Evolutionary conservation across 2,113 vertebrate species (phyloP), one percentile per base, ranked within the genome.

Genomic region (Ariopsis seemanni): DNA sequence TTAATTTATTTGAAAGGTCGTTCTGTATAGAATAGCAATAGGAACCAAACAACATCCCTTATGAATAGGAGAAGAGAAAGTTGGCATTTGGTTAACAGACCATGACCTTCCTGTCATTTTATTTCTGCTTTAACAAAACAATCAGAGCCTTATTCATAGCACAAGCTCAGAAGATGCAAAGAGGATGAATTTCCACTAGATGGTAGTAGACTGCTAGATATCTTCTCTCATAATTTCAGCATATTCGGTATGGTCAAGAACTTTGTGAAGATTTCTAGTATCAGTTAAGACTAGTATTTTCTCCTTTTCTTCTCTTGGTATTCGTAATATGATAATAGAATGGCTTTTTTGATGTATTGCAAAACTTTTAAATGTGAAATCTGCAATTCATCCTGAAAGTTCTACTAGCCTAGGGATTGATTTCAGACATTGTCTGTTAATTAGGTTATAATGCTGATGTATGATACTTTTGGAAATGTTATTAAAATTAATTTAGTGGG

Each of bases 151-250:
- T 80, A 55, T 80, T 42, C 20, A 42, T 50, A 83, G 53, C 71
- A 12, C 6, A 34, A 86, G 55, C n/a, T 42, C 12, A 84, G 53
- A 20, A 84, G 9, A n/a, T 86, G 14, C 34, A 57, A 85, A 60
- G 48, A 11, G 57, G 30, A 12, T 5, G 6, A 18, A 20, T 72
- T 17, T 88, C 92, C 94, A 94, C 89, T 75, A 92, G 93, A 83
- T 86, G 93, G 92, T 91, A 86, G 7, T 85, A 30, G 42, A 58
- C 34, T n/a, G 18, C 50, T 74, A 25, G 48, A 75, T 20, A 4
- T 0, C 3, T 71, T 7, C 10, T 48, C 17, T 42, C 34, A 11
- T 20, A 15, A 10, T 34, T 30, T 80, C 52, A 55, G 6, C 14
- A 27, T 42, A 42, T 30, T 57, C 10, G 1, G 6, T 9, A 42